Percentiles rank a stretch among this genome's conserved stretches.
phyloP scores from a whole-genome alignment of 1,140 invertebrate genomes.

The Andrena cerasifolii region DNA sequence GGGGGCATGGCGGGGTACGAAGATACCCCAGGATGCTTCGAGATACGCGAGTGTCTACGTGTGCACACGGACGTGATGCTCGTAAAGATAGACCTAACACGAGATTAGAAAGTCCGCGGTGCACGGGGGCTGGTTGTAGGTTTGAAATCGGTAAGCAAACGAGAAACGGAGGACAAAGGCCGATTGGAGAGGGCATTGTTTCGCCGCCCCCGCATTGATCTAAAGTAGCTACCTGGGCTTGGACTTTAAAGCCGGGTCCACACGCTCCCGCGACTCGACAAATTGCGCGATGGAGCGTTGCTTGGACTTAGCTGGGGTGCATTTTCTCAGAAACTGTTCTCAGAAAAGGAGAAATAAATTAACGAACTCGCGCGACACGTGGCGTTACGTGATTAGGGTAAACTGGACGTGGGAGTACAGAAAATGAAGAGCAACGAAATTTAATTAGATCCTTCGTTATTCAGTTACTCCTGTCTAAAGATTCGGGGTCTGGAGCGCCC shows the following conservation, averaged over 20 bases:
- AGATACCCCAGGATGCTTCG: neutral
- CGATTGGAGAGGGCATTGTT: slow-evolving; percentile 67
- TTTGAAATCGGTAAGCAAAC: slow-evolving; percentile 34
- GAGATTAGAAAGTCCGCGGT: slow-evolving; percentile 5
- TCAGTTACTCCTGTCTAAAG: too few species aligned
- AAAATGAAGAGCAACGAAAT: too few species aligned
- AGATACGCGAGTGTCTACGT: neutral
- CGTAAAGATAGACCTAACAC: neutral
- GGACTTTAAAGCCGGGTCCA: neutral
- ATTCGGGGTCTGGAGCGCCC: too few species aligned
- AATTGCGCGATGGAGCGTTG: neutral
- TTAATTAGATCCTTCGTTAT: too few species aligned
- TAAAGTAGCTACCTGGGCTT: slow-evolving; percentile 35
- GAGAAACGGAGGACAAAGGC: slow-evolving; percentile 28
- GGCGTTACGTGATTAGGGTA: too few species aligned
- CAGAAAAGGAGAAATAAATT: too few species aligned
- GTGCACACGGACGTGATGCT: neutral
- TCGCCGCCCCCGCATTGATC: slow-evolving; percentile 65
- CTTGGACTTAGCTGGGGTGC: neutral
- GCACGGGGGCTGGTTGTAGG: slow-evolving; percentile 17
- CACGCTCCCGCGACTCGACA: neutral
- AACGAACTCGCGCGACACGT: too few species aligned
- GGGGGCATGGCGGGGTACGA: neutral
- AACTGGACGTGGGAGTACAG: too few species aligned
- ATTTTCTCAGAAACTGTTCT: too few species aligned